Percentiles rank a stretch among this genome's conserved stretches.
These are phyloP conservation scores for Heliconius sara DNA, from an alignment of 2,888 invertebrate species.

Conservation along the genomic window DNA sequence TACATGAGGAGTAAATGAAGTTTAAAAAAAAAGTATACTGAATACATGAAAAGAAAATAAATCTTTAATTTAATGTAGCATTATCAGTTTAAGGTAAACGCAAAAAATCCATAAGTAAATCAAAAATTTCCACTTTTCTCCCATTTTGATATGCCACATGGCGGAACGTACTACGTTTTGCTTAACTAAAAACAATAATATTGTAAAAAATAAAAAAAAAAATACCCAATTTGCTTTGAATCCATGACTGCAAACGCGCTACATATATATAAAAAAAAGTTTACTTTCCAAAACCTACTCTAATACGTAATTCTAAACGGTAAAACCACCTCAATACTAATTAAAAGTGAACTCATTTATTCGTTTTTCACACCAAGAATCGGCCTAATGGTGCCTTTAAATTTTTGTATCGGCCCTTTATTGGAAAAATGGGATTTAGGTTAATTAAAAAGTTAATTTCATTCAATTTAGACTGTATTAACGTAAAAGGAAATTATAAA, in stretches of 20 bases:
- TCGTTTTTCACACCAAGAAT: conserved; percentile 37
- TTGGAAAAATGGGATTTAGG: conserved; percentile 48
- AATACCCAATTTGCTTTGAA: background rate
- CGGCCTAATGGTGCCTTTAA: conserved; percentile 42
- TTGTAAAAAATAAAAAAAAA: background rate
- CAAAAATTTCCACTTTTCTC: too few relatives aligned
- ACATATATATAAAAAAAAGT: background rate
- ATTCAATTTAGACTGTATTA: conserved; percentile 43
- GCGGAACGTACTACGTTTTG: too few relatives aligned
- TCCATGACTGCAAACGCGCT: background rate
- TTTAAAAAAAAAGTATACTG: too few relatives aligned
- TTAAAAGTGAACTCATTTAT: conserved; percentile 40
- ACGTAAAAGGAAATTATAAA: conserved; percentile 37
- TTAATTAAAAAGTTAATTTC: conserved; percentile 49
- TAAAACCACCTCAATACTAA: conserved; percentile 30
- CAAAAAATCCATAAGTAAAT: too few relatives aligned
- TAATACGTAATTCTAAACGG: background rate
- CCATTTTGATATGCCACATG: too few relatives aligned
- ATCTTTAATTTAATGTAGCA: too few relatives aligned
- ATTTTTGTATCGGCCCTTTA: conserved; percentile 43
- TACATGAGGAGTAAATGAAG: too few relatives aligned
- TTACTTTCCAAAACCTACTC: background rate
- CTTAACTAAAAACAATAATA: background rate
- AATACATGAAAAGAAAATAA: too few relatives aligned
- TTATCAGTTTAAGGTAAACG: too few relatives aligned